Base-by-base conservation (phyloP, 2,888 invertebrate genomes). In the Rhodophaea formosa region DNA sequence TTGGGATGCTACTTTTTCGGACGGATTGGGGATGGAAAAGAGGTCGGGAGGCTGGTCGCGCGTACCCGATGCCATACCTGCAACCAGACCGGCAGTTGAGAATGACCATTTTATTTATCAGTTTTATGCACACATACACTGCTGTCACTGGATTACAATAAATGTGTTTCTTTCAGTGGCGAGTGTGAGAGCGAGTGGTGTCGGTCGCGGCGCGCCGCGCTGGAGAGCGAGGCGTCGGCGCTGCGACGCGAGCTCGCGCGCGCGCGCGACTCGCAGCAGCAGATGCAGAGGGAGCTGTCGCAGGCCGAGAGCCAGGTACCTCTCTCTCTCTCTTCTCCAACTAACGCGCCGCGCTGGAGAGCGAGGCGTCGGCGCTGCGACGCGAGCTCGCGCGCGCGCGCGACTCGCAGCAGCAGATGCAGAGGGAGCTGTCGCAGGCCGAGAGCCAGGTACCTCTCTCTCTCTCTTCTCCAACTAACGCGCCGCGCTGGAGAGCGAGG, bases 191-290 rank as follows among this genome's bases (percentile, higher is more conserved):
- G 70, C 72, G 82, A 81, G 67, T 74, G 85, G 95, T 80, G 93
- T 77, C 73, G 94, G 61, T 62, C 94, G 79, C 76, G 95, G 90
- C 77, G 94, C 79, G 45, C 93, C 81, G 63, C 94, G 82, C 64
- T 84, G 70, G 85, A 86, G 57, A 63, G 85, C 23, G 87, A 80
- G 72, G 75, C 76, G 71, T 84, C 67, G 71, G 79, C 78, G 58
- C 66, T 87, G 58, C 97, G 77, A 94, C 97, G 79, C 2, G 89
- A 90, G 57, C 67, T 86, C 69, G 73, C 69, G 68, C 79, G 82
- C 5, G 75, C 79, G 5, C 65, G 81, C 1, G 86, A 86, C 53
- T 64, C 75, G 6, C 70, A 70, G 56, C 62, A 72, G 42, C 74
- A 71, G 63, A 65, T 84, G 63, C 77, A 80, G 63, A 64, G 81